Conservation (phyloP, 23 tunicate species). For the Ascidia mentula region DNA sequence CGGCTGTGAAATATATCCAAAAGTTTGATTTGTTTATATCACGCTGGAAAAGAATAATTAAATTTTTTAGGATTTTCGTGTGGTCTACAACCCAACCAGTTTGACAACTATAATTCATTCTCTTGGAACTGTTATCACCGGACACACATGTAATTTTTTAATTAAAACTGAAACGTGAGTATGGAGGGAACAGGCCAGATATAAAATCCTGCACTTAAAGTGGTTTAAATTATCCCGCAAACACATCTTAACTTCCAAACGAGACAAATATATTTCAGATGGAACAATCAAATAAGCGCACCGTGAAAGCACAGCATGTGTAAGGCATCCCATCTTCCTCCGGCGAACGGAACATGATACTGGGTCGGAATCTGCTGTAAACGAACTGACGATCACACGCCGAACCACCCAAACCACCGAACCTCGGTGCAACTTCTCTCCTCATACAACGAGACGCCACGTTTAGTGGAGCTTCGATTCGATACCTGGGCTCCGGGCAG, state of each 20-base stretch:
- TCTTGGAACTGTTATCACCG: no score
- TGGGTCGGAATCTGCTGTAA: slow-evolving; percentile 76
- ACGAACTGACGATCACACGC: slow-evolving; percentile 66
- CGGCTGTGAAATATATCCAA: no score
- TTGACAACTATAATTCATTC: no score
- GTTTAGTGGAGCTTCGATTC: slow-evolving; percentile 64
- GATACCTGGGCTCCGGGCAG: slow-evolving; percentile 71
- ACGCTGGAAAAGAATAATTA: no score
- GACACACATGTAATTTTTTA: no score
- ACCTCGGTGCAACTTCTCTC: slow-evolving; percentile 51
- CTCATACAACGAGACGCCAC: slow-evolving; percentile 32
- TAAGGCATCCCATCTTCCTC: slow-evolving; percentile 58
- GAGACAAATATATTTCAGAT: background rate
- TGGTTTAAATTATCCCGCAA: background rate
- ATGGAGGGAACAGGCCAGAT: no score
- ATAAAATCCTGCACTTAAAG: no score
- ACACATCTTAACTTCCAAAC: background rate
- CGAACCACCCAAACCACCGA: slow-evolving; percentile 71
- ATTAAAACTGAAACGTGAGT: no score
- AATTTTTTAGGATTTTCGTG: no score
- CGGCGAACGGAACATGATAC: slow-evolving; percentile 37
- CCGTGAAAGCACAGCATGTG: slow-evolving; percentile 65
- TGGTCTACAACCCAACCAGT: no score
- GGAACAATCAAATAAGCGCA: slow-evolving; percentile 16
- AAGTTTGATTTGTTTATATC: no score